Evolutionary conservation across 30 jellyfish, hydroid and myxozoan genomes (phyloP).

Genomic region (Phacellophora camtschatica): DNA sequence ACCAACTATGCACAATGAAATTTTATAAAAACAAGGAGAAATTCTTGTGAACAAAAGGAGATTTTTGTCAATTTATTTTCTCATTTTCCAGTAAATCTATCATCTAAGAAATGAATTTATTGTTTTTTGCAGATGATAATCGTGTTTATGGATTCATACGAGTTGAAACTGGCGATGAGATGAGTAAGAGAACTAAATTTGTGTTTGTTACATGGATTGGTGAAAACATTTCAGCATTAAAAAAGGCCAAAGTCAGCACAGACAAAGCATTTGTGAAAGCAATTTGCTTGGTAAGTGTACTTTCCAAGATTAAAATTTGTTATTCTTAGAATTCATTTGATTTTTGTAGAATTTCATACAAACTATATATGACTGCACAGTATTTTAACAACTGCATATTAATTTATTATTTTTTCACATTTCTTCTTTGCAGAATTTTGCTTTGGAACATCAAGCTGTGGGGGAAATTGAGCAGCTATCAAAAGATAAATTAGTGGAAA

Average conservation of each 20-base stretch:
- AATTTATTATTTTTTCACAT: background rate
- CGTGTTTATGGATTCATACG: constrained; percentile 74
- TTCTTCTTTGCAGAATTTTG: constrained; percentile 37
- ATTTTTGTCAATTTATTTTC: background rate
- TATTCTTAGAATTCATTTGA: no score
- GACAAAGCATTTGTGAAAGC: constrained; percentile 79
- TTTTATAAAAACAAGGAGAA: background rate
- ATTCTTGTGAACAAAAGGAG: no score
- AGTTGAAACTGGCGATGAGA: constrained; percentile 81
- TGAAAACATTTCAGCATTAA: constrained; percentile 33
- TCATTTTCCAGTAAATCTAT: no score
- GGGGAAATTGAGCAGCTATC: constrained; percentile 37
- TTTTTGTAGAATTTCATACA: no score
- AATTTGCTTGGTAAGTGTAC: constrained; percentile 42
- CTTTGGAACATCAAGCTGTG: constrained; percentile 44
- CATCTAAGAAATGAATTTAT: no score
- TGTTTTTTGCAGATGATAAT: constrained; percentile 50
- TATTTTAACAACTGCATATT: no score
- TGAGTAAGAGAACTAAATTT: constrained; percentile 84
- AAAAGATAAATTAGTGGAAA: background rate
- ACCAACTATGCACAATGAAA: background rate
- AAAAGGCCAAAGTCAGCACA: constrained; percentile 87
- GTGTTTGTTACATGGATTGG: constrained; percentile 82
- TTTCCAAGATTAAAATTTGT: no score
- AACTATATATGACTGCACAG: no score